phyloP scores from a whole-genome alignment of 2,113 vertebrate genomes.

The Ardeotis arabs region DNA sequence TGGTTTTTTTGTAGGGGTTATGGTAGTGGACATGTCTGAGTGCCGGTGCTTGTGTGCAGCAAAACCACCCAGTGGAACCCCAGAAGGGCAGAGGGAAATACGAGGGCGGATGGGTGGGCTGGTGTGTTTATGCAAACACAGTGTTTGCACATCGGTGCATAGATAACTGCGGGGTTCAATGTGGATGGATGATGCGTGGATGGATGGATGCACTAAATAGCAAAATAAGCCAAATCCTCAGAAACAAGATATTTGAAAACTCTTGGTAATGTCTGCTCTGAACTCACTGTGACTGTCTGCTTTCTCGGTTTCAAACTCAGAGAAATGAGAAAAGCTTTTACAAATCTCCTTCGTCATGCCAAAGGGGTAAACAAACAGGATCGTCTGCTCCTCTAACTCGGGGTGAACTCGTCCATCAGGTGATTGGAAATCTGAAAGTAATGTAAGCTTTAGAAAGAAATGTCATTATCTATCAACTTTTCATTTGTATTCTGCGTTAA shows the following conservation, averaged over 20 bases:
- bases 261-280: background rate
- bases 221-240: slow-evolving; percentile 22
- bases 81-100: background rate
- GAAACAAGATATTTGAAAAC: background rate
- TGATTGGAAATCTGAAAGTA: slow-evolving; percentile 13
- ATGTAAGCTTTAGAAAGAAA: slow-evolving; percentile 13
- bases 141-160: background rate
- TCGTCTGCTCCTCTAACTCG: background rate
- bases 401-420: slow-evolving; percentile 13
- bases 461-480: slow-evolving; percentile 4
- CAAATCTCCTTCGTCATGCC: background rate
- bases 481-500: slow-evolving; percentile 25
- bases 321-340: slow-evolving; percentile 27
- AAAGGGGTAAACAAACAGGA: slow-evolving; percentile 29
- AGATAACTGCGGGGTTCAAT: background rate
- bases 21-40: background rate
- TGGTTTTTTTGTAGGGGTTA: background rate
- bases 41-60: background rate
- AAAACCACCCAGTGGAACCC: background rate
- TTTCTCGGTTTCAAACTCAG: background rate
- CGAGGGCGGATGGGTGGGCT: background rate
- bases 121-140: background rate
- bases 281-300: background rate
- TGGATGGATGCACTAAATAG: background rate
- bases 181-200: background rate